phyloP scores from a whole-genome alignment of 2,797 vertebrate genomes.

The Myripristis murdjan region DNA sequence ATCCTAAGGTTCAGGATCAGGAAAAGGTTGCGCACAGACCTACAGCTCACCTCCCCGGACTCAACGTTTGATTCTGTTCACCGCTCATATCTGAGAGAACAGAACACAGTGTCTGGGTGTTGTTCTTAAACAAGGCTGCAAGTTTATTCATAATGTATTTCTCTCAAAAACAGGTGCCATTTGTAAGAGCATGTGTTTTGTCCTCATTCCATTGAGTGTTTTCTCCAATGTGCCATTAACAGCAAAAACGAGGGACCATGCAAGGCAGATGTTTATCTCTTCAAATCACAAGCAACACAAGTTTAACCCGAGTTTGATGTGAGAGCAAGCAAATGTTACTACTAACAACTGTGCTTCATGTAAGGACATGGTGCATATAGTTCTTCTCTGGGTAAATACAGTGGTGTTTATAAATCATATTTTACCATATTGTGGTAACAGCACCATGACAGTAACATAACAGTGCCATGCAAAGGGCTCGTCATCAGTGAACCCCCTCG shows the following conservation, averaged over 20 bases:
- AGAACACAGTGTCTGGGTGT: slow-evolving; percentile 35
- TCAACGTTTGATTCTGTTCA: slow-evolving; percentile 19
- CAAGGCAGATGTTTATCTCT: slow-evolving; percentile 30
- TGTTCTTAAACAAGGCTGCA: slow-evolving; percentile 34
- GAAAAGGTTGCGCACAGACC: not conserved
- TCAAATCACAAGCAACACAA: slow-evolving; percentile 9
- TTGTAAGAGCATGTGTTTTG: slow-evolving; percentile 50
- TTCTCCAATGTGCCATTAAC: slow-evolving; percentile 82
- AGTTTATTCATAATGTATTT: slow-evolving; percentile 54
- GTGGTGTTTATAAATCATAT: slow-evolving; percentile 51
- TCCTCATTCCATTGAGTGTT: slow-evolving; percentile 64
- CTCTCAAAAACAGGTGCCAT: slow-evolving; percentile 68
- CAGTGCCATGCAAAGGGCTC: slow-evolving; percentile 67
- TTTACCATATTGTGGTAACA: slow-evolving; percentile 39
- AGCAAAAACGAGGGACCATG: slow-evolving; percentile 36
- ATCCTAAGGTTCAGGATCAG: not conserved
- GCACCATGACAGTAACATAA: too few species aligned
- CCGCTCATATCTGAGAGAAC: slow-evolving; percentile 30
- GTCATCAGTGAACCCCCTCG: slow-evolving; percentile 16
- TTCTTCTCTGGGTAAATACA: slow-evolving; percentile 39
- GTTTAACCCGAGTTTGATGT: slow-evolving; percentile 14
- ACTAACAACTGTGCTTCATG: slow-evolving; percentile 44
- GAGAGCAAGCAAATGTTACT: slow-evolving; percentile 24
- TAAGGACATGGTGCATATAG: slow-evolving; percentile 28
- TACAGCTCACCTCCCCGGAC: slow-evolving; percentile 37